phyloP scores from a whole-genome alignment of 2,888 invertebrate species.

The Oscheius myriophilus region DNA sequence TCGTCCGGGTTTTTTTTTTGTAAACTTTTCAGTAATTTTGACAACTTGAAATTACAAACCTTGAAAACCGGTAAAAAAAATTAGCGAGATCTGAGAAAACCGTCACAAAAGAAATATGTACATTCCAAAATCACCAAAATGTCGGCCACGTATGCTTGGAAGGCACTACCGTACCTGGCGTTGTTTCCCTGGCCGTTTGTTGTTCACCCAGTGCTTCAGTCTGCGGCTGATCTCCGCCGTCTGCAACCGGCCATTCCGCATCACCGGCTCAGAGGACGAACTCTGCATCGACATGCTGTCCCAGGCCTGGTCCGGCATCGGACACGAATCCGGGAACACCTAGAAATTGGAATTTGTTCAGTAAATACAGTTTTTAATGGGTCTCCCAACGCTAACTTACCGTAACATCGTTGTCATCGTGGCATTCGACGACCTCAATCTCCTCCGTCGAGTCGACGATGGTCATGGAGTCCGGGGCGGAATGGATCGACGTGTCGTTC shows the following conservation, averaged over 20 bases:
- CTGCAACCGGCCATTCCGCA: conserved; percentile 73
- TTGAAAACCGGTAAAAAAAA: too few relatives aligned
- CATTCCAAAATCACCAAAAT: too few relatives aligned
- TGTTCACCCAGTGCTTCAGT: conserved; percentile 80
- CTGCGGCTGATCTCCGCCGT: conserved; percentile 87
- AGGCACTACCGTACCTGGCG: too few relatives aligned
- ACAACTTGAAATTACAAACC: too few relatives aligned
- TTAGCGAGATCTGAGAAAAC: too few relatives aligned
- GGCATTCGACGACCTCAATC: conserved; percentile 70
- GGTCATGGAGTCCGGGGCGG: conserved; percentile 3
- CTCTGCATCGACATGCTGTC: conserved; percentile 82
- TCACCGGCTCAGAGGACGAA: conserved; percentile 28
- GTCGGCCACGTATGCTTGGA: too few relatives aligned
- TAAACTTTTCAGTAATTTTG: too few relatives aligned
- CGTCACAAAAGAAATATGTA: too few relatives aligned
- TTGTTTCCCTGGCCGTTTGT: conserved; percentile 76
- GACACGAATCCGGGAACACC: conserved; percentile 16
- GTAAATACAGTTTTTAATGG: too few relatives aligned
- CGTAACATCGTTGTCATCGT: conserved; percentile 6
- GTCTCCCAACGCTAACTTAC: too few relatives aligned
- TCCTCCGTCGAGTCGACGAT: conserved; percentile 5
- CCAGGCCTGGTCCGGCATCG: conserved; percentile 27
- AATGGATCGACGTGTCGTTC: conserved; percentile 11
- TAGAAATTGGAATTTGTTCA: not conserved
- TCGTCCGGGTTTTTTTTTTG: too few relatives aligned